Base-by-base conservation (phyloP, 2,113 vertebrate genomes). In the Trichechus manatus region DNA sequence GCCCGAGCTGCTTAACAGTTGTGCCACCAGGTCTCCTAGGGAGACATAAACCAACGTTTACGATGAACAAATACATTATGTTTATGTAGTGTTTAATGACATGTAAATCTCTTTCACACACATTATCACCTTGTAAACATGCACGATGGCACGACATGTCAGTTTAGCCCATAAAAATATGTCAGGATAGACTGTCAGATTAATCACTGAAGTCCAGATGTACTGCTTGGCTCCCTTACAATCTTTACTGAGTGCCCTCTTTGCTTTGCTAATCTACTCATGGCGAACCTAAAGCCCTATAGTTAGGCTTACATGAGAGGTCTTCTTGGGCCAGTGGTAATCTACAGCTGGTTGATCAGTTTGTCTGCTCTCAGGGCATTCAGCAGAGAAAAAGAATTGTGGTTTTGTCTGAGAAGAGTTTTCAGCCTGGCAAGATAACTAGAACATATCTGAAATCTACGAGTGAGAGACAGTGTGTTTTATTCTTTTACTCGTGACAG, bases 131-230 rank as follows among this genome's bases (percentile, higher is more conserved):
- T 95, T 74, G 8, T 19, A 63, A 89, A 15, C 66, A 81, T 42
- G n/a, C 31, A n/a, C 82, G 79, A 0, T 82, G 29, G 39, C 74
- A 82, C 86, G 77, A 1, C 42, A 23, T 92, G 89, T 63, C 64
- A 15, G 2, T 78, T 50, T 94, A 95, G 68, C 59, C 83, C 17
- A 1, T 56, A 33, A 91, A 80, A 93, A 95, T 88, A 77, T 59
- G 79, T 78, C 89, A 78, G 39, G 59, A 82, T n/a, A 93, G 25
- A 63, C 56, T 78, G 53, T 89, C 66, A 91, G 1, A 61, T 85
- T 66, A 29, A 82, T 97, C 78, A 27, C 88, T 93, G 72, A 85
- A 85, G n/a, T 95, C 56, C 68, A 56, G 13, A 64, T 82, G 56
- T 25, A 13, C 59, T 93, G 20, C 42, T 42, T 42, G 80, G 64